Percentiles rank a stretch among this genome's conserved stretches.
These are phyloP conservation scores for Masnerella sp. DNA, from an alignment of 2,888 invertebrate species.

Conservation along the genomic window DNA sequence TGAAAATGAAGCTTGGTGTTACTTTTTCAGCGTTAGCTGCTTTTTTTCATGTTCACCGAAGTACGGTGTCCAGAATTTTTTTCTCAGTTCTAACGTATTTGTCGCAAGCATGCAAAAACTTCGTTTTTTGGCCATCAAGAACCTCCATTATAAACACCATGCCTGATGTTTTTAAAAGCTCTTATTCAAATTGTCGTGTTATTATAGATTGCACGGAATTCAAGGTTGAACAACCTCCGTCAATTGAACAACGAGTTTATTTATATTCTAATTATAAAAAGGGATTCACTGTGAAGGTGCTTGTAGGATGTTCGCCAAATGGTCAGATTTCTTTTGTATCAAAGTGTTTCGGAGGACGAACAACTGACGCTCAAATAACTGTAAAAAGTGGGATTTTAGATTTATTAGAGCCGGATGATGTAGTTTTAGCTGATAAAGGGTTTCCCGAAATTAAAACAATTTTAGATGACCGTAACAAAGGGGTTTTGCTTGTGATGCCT, in stretches of 20 bases:
- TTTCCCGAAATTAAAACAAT: conserved; percentile 49
- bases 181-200: conserved; percentile 45
- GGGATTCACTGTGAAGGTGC: conserved; percentile 50
- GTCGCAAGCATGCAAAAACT: conserved; percentile 13
- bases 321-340: conserved; percentile 47
- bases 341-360: conserved; percentile 42
- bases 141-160: conserved; percentile 31
- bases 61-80: conserved; percentile 60
- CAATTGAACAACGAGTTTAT: conserved; percentile 36
- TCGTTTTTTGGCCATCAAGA: conserved; percentile 46
- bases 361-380: conserved; percentile 52
- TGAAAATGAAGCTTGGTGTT: conserved; percentile 51
- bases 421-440: conserved; percentile 59
- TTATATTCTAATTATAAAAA: conserved; percentile 58
- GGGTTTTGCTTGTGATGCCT: conserved; percentile 51
- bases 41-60: conserved; percentile 54
- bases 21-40: conserved; percentile 47
- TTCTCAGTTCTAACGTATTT: neutral
- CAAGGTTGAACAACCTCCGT: conserved; percentile 33
- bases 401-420: conserved; percentile 50
- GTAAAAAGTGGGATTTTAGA: conserved; percentile 42
- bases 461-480: conserved; percentile 35
- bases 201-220: conserved; percentile 62
- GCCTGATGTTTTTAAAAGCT: conserved; percentile 36
- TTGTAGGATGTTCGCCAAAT: conserved; percentile 49